These are phyloP conservation scores for Drosophila trichaetosa DNA, from an alignment of 2,888 invertebrate species.

Conservation along the genomic window DNA sequence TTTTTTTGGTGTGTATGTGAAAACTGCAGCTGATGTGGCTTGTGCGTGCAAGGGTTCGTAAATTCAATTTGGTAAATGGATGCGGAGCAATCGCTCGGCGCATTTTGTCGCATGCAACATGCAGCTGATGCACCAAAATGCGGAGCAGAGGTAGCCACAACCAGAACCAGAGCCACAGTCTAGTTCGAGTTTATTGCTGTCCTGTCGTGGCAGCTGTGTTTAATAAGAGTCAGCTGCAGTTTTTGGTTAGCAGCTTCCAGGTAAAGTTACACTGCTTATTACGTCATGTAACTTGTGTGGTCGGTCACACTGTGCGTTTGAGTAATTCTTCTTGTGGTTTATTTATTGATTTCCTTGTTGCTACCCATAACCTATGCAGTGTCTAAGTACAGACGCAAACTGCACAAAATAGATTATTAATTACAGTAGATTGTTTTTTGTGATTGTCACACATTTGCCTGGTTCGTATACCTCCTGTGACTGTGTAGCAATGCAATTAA, in stretches of 20 bases:
- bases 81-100: constrained; percentile 49
- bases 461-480: neutral
- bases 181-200: constrained; percentile 31
- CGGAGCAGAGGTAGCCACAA: neutral
- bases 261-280: neutral
- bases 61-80: constrained; percentile 75
- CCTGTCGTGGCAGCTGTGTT: constrained; percentile 51
- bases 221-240: constrained; percentile 47
- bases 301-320: constrained; percentile 42
- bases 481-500: neutral
- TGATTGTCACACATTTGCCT: neutral
- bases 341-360: constrained; percentile 48
- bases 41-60: constrained; percentile 51
- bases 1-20: constrained; percentile 24
- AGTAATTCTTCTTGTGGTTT: constrained; percentile 18
- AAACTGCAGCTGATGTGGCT: constrained; percentile 32
- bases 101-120: constrained; percentile 71
- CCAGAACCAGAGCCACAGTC: neutral
- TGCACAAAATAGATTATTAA: constrained; percentile 50
- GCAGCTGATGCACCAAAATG: constrained; percentile 10
- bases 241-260: constrained; percentile 15
- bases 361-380: neutral
- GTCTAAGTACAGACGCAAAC: constrained; percentile 5
- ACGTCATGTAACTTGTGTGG: constrained; percentile 20
- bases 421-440: constrained; percentile 21